Evolutionary conservation across 2,888 invertebrate species (phyloP), one percentile per base, ranked within the genome.

Genomic region (Cephus runcator): DNA sequence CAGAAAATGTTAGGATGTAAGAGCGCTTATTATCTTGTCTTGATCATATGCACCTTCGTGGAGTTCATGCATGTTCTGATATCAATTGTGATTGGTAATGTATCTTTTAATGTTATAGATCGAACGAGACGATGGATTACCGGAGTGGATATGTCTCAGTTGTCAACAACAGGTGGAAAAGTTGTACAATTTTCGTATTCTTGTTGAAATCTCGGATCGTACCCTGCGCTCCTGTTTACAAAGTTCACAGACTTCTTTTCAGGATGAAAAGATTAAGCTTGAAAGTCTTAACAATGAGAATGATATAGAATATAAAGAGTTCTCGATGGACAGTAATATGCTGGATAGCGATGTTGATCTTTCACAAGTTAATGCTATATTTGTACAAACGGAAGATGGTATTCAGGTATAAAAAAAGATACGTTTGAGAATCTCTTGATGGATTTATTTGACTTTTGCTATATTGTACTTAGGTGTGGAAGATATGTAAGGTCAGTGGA

Each of bases 131-230:
- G 89, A 89, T 76, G 86, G 86, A 33, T 77, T 89, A 34, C 88
- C 89, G 1, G 79, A 80, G 23, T 81, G 82, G 12, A 85, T 89
- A 73, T 89, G 89, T 75, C 77, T 82, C 1, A 68, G 75, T 2
- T 89, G 89, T 79, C 83, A 77, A 12, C 81, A 83, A 11, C 85
- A 85, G 80, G 84, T 89, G 9, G 84, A 88, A 74, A 82, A 86
- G 75, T 89, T 85, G 35, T 82, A 86, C 73, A 86, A 87, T 71
- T 89, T 89, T 80, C 83, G 86, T 79, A 81, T 85, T 1, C 81
- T 87, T 56, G 85, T 89, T 15, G 85, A 88, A 77, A 83, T 86
- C 12, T 88, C 88, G 0, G 86, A 89, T 79, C 82, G 82, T 9
- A 83, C 85, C 0, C 81, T 89, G 9, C 81, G 87, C 76, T 82